Conservation (phyloP, 2,113 vertebrate genomes). For the Arenaria interpres region DNA sequence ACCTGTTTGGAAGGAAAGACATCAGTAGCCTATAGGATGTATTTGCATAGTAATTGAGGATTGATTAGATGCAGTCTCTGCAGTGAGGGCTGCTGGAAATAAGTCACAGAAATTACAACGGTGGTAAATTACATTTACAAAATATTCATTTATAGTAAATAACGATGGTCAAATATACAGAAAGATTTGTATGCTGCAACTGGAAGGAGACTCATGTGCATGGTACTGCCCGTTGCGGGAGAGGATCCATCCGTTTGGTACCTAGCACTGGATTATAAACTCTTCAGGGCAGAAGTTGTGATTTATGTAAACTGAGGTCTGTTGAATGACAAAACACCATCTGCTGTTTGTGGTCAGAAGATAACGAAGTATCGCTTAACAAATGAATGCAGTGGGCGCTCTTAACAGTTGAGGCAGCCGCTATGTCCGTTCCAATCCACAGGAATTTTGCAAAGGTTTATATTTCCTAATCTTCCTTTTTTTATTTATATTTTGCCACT, state of each 20-base stretch:
- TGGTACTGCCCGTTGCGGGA: not conserved
- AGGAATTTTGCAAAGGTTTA: not conserved
- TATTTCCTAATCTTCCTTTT: not conserved
- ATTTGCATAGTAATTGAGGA: constrained; percentile 65
- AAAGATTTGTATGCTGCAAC: not conserved
- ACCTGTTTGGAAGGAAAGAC: constrained; percentile 43
- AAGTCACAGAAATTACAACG: not conserved
- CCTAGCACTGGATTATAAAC: not conserved
- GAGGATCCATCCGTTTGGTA: not conserved
- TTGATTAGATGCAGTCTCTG: constrained; percentile 60
- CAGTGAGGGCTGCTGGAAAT: constrained; percentile 28
- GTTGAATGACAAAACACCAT: not conserved
- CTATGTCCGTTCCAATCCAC: not conserved
- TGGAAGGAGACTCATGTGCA: not conserved
- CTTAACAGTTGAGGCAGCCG: not conserved
- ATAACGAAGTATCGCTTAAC: not conserved
- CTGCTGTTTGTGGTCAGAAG: constrained; percentile 23
- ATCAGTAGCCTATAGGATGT: constrained; percentile 35
- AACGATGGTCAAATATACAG: not conserved
- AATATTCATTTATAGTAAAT: constrained; percentile 47
- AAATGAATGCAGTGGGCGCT: not conserved
- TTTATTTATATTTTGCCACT: not conserved
- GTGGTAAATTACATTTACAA: constrained; percentile 52
- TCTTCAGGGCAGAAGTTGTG: not conserved
- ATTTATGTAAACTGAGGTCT: not conserved